These are phyloP conservation scores for Trididemnum miniatum DNA, from an alignment of 23 tunicate species.

Conservation along the genomic window DNA sequence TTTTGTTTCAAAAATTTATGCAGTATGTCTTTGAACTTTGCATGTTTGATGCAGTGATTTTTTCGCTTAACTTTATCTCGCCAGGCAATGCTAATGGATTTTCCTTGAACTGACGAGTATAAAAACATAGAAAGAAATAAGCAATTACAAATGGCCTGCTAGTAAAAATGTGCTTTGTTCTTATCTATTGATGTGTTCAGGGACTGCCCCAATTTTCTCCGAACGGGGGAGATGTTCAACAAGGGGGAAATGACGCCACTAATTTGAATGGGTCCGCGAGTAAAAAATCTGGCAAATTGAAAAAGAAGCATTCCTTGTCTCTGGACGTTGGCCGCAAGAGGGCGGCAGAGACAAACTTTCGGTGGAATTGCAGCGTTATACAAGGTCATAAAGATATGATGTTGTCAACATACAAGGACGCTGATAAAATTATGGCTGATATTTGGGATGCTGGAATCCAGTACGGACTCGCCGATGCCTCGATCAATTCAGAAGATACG, in stretches of 20 bases:
- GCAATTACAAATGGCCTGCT: no score
- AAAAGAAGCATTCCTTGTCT: constrained; percentile 32
- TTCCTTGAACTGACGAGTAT: no score
- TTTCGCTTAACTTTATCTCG: no score
- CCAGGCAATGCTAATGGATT: no score
- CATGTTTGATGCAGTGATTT: no score
- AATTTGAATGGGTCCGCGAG: constrained; percentile 41
- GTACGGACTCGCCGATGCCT: constrained; percentile 36
- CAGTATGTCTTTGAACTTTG: no score
- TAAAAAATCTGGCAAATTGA: constrained; percentile 34
- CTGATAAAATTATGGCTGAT: constrained; percentile 32
- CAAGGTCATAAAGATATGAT: constrained; percentile 56
- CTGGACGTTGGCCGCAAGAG: constrained; percentile 8
- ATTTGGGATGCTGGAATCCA: constrained; percentile 60
- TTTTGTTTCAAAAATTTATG: no score
- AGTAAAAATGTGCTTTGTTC: no score
- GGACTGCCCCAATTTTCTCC: constrained; percentile 43
- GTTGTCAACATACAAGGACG: constrained; percentile 25
- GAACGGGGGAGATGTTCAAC: constrained; percentile 10
- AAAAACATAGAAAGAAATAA: no score
- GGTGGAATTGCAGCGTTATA: constrained; percentile 85
- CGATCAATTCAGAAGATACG: not conserved
- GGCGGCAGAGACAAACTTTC: constrained; percentile 55
- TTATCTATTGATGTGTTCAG: no score
- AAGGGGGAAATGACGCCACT: not conserved